A percentile compares a stretch with the other conserved stretches of the same genome.
phyloP scores from a whole-genome alignment of 2,113 vertebrate species.

The Oncorhynchus keta region DNA sequence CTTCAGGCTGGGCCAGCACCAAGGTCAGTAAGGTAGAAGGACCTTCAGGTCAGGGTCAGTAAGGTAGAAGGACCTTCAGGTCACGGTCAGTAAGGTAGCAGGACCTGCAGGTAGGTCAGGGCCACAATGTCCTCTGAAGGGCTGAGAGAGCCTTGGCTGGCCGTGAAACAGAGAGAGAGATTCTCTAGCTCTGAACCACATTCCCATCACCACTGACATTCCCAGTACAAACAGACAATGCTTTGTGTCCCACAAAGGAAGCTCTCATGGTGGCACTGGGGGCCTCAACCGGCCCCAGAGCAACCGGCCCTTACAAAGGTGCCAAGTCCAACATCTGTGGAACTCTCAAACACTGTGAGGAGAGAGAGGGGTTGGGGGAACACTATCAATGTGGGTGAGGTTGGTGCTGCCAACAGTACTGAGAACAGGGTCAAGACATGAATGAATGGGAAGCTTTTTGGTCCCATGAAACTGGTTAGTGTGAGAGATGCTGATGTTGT shows the following conservation, averaged over 20 bases:
- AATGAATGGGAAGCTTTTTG: background rate
- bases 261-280: conserved; percentile 71
- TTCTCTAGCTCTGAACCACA: conserved; percentile 61
- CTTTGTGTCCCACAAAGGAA: conserved; percentile 77
- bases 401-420: conserved; percentile 37
- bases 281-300: conserved; percentile 59
- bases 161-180: conserved; percentile 20
- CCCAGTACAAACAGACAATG: conserved; percentile 75
- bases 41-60: too few relatives aligned
- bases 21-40: too few relatives aligned
- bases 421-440: background rate
- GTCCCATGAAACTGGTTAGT: background rate
- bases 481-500: background rate
- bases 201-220: conserved; percentile 73
- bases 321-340: conserved; percentile 81
- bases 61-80: too few relatives aligned
- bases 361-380: background rate
- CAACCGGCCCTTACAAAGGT: conserved; percentile 52
- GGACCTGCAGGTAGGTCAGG: too few relatives aligned
- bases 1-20: too few relatives aligned
- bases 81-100: too few relatives aligned
- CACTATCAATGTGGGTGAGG: background rate
- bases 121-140: background rate
- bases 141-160: background rate
- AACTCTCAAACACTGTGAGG: background rate